Conservation (phyloP, 1,140 invertebrate genomes). For the Neodiprion pinetum region DNA sequence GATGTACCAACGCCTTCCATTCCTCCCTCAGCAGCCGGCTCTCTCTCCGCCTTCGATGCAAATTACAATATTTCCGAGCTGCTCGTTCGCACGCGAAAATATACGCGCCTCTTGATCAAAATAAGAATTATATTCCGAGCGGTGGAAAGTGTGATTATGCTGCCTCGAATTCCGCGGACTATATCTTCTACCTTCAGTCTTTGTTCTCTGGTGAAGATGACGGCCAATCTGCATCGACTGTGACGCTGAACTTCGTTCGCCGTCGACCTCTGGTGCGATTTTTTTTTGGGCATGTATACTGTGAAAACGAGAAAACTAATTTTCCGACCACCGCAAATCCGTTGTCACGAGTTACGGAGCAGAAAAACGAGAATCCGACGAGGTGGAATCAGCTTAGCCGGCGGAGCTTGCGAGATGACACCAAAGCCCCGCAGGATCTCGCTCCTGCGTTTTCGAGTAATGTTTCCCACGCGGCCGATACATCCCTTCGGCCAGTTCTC, state of each 20-base stretch:
- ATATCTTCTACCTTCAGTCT: too few relatives aligned
- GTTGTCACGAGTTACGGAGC: conserved; percentile 1
- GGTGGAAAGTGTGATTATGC: neutral
- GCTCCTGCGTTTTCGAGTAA: conserved; percentile 31
- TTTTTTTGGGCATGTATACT: neutral
- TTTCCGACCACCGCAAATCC: neutral
- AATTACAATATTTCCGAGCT: conserved; percentile 61
- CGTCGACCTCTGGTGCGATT: too few relatives aligned
- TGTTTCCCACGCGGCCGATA: conserved; percentile 46
- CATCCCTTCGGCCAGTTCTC: conserved; percentile 2
- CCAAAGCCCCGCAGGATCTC: neutral
- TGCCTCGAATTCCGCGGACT: too few relatives aligned
- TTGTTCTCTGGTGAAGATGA: too few relatives aligned
- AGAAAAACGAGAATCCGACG: neutral
- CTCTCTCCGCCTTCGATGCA: conserved; percentile 56
- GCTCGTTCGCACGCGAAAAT: conserved; percentile 58
- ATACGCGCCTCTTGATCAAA: conserved; percentile 55
- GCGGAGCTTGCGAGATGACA: neutral
- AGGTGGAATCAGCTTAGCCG: neutral
- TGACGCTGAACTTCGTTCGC: too few relatives aligned
- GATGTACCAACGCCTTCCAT: conserved; percentile 47
- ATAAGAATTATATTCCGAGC: conserved; percentile 36
- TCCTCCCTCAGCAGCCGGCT: conserved; percentile 39
- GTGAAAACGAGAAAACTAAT: neutral
- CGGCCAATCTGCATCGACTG: too few relatives aligned